These are phyloP conservation scores for Rynchops niger DNA, from an alignment of 2,113 vertebrate genomes.

Conservation along the genomic window DNA sequence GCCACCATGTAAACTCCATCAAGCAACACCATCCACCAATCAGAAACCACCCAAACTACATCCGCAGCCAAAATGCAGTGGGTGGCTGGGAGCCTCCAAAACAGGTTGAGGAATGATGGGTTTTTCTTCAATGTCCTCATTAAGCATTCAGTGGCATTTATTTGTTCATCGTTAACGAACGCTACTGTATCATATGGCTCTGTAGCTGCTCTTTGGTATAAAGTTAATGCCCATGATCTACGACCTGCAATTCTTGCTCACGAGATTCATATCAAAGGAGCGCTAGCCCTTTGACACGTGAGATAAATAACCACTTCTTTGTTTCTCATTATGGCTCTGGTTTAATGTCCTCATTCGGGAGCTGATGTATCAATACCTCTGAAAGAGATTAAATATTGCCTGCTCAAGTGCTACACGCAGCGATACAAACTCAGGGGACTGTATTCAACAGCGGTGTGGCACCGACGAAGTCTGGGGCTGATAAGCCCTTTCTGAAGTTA, in stretches of 20 bases:
- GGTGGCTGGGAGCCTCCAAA: constrained; percentile 40
- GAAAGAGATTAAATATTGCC: constrained; percentile 59
- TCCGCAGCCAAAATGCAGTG: constrained; percentile 62
- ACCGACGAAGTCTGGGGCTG: constrained; percentile 19
- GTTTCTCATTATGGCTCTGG: constrained; percentile 6
- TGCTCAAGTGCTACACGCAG: not conserved
- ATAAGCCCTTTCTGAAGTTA: constrained; percentile 74
- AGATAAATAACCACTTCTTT: constrained; percentile 32
- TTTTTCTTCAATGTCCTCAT: constrained; percentile 21
- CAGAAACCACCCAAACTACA: constrained; percentile 49
- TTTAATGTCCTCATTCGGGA: constrained; percentile 8
- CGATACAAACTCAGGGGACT: not conserved
- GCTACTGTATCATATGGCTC: not conserved
- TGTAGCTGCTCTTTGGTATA: not conserved
- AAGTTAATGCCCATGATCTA: not conserved
- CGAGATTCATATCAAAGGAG: not conserved
- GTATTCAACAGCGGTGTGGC: constrained; percentile 12
- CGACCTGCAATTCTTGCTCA: not conserved
- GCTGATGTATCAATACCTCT: constrained; percentile 31
- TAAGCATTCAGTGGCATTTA: not conserved
- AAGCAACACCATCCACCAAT: constrained; percentile 62
- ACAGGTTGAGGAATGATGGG: constrained; percentile 16
- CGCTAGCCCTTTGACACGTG: not conserved
- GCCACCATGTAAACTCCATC: constrained; percentile 69
- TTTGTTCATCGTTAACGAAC: not conserved